Percentiles rank a stretch among this genome's conserved stretches.
These are phyloP conservation scores for Drosophila elegans DNA, from an alignment of 1,140 invertebrate species.

Conservation along the genomic window DNA sequence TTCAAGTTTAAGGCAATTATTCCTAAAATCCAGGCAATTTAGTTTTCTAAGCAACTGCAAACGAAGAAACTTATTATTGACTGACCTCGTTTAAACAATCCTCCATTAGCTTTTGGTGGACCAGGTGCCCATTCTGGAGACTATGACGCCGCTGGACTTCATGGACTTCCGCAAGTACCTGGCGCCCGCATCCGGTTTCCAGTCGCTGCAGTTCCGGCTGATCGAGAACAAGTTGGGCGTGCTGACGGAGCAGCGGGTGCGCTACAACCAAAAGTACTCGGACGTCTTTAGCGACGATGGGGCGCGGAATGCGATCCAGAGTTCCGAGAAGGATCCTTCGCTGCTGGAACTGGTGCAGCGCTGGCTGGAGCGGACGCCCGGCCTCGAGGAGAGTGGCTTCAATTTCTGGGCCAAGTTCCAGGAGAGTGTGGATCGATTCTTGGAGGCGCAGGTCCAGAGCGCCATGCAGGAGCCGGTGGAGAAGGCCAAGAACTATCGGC, in stretches of 20 bases:
- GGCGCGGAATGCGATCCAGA: slow-evolving; percentile 89
- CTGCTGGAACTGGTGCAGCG: slow-evolving; percentile 93
- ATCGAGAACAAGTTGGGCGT: slow-evolving; percentile 99
- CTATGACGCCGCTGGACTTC: slow-evolving; percentile 98
- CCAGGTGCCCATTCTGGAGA: slow-evolving; percentile 98
- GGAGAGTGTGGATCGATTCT: slow-evolving; percentile 90
- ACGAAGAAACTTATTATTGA: too few species aligned
- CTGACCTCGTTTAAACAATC: background rate
- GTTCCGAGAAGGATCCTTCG: slow-evolving; percentile 93
- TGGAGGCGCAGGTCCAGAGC: slow-evolving; percentile 88
- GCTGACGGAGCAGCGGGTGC: slow-evolving; percentile 93
- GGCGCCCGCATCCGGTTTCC: slow-evolving; percentile 98
- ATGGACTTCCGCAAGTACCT: slow-evolving; percentile 97
- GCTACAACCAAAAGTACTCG: slow-evolving; percentile 97
- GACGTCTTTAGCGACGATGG: slow-evolving; percentile 93
- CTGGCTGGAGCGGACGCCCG: slow-evolving; percentile 98
- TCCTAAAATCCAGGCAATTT: too few species aligned
- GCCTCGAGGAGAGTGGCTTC: slow-evolving; percentile 92
- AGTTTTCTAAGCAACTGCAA: too few species aligned
- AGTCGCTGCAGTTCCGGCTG: slow-evolving; percentile 97
- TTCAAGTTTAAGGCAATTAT: too few species aligned
- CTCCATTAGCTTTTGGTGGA: slow-evolving; percentile 93
- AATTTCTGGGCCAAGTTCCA: slow-evolving; percentile 97
- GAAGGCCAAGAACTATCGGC: slow-evolving; percentile 86
- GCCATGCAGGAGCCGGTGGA: slow-evolving; percentile 86